phyloP scores from a whole-genome alignment of 2,888 invertebrate species.

The Ophonus ardosiacus region DNA sequence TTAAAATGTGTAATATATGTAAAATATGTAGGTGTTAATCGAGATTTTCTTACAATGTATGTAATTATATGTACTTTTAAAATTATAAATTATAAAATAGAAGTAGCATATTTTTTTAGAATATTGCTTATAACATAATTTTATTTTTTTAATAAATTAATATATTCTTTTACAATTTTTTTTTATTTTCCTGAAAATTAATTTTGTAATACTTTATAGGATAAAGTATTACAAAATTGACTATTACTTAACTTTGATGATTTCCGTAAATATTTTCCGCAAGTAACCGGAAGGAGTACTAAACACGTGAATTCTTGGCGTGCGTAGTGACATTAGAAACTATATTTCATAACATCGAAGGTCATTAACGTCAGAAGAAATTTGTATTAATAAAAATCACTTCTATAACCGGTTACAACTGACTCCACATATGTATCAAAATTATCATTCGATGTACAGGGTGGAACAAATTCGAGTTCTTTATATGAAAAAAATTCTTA shows the following conservation, averaged over 20 bases:
- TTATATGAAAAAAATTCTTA: too few species aligned
- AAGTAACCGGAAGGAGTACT: neutral
- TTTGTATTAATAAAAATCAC: slow-evolving; percentile 12
- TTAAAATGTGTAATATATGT: too few species aligned
- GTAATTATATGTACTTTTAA: too few species aligned
- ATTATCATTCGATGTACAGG: neutral
- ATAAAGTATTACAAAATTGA: neutral
- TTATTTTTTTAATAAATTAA: too few species aligned
- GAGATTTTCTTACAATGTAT: too few species aligned
- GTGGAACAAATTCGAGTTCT: too few species aligned
- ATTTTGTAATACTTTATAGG: neutral
- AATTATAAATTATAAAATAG: too few species aligned
- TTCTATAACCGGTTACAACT: slow-evolving; percentile 25
- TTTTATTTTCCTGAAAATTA: neutral
- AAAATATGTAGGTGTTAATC: too few species aligned
- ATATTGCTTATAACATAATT: too few species aligned
- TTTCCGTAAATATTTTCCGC: neutral
- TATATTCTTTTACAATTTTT: too few species aligned
- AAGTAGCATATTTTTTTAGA: too few species aligned
- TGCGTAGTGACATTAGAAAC: neutral
- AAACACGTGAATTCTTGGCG: neutral
- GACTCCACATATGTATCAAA: neutral
- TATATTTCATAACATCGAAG: neutral
- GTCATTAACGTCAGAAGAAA: slow-evolving; percentile 1
- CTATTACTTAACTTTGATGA: neutral